A percentile compares a stretch with the other conserved stretches of the same genome.
These are phyloP conservation scores for Cyrtodaria siliqua DNA, from an alignment of 2,888 invertebrate species.

Conservation along the genomic window DNA sequence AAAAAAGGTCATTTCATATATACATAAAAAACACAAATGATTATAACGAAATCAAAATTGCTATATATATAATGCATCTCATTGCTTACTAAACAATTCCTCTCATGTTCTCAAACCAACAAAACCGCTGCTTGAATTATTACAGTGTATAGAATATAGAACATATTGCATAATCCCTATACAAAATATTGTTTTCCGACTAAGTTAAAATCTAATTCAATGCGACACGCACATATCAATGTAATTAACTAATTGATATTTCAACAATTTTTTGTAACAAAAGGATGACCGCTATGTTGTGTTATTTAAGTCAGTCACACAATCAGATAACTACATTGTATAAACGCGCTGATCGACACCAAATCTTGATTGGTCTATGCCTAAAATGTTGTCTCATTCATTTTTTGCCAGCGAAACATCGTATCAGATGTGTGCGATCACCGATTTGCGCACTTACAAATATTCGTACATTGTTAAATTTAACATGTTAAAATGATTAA, in stretches of 20 bases:
- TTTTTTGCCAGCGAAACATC: constrained; percentile 6
- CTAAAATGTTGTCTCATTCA: background rate
- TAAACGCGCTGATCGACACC: constrained; percentile 23
- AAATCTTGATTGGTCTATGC: constrained; percentile 21
- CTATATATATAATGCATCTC: too few relatives aligned
- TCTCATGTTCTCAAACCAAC: too few relatives aligned
- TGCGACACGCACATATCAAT: constrained; percentile 3
- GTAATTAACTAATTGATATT: constrained; percentile 47
- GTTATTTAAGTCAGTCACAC: constrained; percentile 21
- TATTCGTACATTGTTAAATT: background rate
- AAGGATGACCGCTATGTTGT: constrained; percentile 40
- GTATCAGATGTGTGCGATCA: background rate
- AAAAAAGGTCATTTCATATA: too few relatives aligned
- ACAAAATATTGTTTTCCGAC: too few relatives aligned
- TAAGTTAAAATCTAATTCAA: background rate
- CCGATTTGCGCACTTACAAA: background rate
- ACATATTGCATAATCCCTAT: too few relatives aligned
- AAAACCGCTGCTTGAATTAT: too few relatives aligned
- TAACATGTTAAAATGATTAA: background rate
- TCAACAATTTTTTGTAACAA: constrained; percentile 50
- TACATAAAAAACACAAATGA: too few relatives aligned
- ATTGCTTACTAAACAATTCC: too few relatives aligned
- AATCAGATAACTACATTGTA: constrained; percentile 9
- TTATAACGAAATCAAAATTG: too few relatives aligned
- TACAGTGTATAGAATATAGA: too few relatives aligned